These are phyloP conservation scores for Heliconius eleuchia DNA, from an alignment of 1,140 invertebrate species.

Conservation along the genomic window DNA sequence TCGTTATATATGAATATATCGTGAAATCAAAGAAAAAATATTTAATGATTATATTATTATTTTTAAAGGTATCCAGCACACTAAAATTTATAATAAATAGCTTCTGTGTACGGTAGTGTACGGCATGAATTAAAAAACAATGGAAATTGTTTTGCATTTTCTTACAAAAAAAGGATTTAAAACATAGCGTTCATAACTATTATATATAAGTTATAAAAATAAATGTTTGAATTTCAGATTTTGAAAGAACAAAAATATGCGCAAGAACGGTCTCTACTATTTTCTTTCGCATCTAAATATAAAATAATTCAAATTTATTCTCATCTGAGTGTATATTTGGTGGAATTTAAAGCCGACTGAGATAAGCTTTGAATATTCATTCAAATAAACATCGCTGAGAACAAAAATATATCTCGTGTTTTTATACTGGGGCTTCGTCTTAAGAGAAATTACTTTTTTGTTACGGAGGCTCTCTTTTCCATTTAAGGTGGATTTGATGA, in stretches of 20 bases:
- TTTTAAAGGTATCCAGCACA: too few relatives aligned
- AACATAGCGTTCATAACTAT: background rate
- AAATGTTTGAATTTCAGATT: slow-evolving; percentile 4
- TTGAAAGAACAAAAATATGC: slow-evolving; percentile 26
- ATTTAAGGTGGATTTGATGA: background rate
- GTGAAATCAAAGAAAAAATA: too few relatives aligned
- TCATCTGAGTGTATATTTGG: slow-evolving; percentile 34
- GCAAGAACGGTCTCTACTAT: slow-evolving; percentile 18
- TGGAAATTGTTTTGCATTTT: background rate
- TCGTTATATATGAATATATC: too few relatives aligned
- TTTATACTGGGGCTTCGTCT: slow-evolving; percentile 5
- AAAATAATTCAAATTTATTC: slow-evolving; percentile 42
- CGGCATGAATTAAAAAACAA: background rate
- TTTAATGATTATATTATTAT: too few relatives aligned
- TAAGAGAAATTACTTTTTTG: slow-evolving; percentile 10
- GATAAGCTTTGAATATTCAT: slow-evolving; percentile 43
- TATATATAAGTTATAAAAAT: slow-evolving; percentile 12
- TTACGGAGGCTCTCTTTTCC: background rate
- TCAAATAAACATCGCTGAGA: slow-evolving; percentile 33
- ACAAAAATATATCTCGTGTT: slow-evolving; percentile 29
- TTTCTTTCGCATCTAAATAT: slow-evolving; percentile 33
- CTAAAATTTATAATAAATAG: too few relatives aligned
- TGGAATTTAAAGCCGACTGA: slow-evolving; percentile 31
- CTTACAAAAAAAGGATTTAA: background rate
- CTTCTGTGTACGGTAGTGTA: too few relatives aligned